Evolutionary conservation across 2,113 vertebrate genomes (phyloP), one percentile per base, ranked within the genome.

Genomic region (Chlorodrepanis virens): DNA sequence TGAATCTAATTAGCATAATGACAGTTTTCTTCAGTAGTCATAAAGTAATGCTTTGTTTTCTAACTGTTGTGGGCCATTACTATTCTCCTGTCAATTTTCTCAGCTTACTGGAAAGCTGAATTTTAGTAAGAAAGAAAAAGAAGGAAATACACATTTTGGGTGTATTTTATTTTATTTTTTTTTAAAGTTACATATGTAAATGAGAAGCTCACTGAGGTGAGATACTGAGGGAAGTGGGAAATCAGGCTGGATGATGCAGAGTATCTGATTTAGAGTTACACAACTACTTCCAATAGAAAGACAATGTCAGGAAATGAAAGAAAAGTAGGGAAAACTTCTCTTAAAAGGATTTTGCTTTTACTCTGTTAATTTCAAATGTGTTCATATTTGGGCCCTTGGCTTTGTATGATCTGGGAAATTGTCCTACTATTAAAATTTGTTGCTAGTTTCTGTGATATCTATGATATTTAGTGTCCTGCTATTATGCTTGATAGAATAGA

Each of bases 31-130:
- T 87, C 52, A 68, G 65, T n/a, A 81, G 56, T 52, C 60, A 80
- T 85, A 59, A 84, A 90, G 19, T 83, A 61, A 39, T 60, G 35
- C 53, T 93, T 88, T 96, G 85, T 92, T 85, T 89, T 92, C 31
- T 81, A 70, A 78, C 56, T 86, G 56, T 27, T 39, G 52, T 63
- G 39, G 78, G 45, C 45, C n/a, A 16, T 67, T 86, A 81, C 59
- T 88, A 74, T 47, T 83, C 33, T 88, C 13, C 70, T 75, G 64
- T 76, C 61, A 83, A 3, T 57, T 91, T 71, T 90, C 31, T 83
- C 25, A 68, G 40, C 37, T 56, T 74, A 44, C 35, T 88, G 83
- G 25, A 70, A 92, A 78, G 23, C 13, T 80, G 25, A 67, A 63
- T 86, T 72, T 83, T 83, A 74, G 18, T 67, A 81, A 80, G 40